Evolutionary conservation across 2,113 vertebrate species (phyloP), one percentile per base, ranked within the genome.

Genomic region (Limnothrissa miodon): DNA sequence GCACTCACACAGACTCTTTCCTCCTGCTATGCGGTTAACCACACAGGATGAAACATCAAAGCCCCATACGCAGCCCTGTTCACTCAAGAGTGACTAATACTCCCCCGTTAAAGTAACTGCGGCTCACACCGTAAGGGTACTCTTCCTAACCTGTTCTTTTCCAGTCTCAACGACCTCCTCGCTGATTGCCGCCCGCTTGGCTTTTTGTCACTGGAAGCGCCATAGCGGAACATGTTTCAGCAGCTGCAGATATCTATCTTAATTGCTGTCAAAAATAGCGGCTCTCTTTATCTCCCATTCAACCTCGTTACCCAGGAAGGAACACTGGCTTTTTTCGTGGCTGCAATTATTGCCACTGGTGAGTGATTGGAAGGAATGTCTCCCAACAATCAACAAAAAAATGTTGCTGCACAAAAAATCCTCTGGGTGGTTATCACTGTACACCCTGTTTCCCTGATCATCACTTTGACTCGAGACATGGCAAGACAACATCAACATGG

Each of bases 201-300:
- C 29, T 74, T 74, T 74, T 33, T 74, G 66, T 74, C 44, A 48
- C 45, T 78, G 11, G 74, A 78, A 81, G 39, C 21, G 45, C 17
- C 78, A 53, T 87, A 81, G 82, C 88, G 88, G 48, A 21, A 53
- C 44, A 82, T 83, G 66, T 83, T 82, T 79, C 44, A 33, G 74
- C 66, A 86, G 66, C 78, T 0, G 80, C 78, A 86, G 85, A 85
- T 88, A 45, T 29, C 45, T 85, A 85, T 86, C 86, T 87, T 88
- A 87, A 88, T 88, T 86, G 82, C 78, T 81, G 42, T 87, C 25
- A 48, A 83, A 86, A 90, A 85, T 45, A 86, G 36, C 29, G 79
- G 74, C 51, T 39, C 80, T 62, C 44, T 8, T 74, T 74, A 36
- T 74, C 29, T 74, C 29, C 66, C 78, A 86, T 85, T 86, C 78